Percentiles rank a stretch among this genome's conserved stretches.
phyloP scores from a whole-genome alignment of 2,113 vertebrate genomes.

The Pollimyrus isidori region DNA sequence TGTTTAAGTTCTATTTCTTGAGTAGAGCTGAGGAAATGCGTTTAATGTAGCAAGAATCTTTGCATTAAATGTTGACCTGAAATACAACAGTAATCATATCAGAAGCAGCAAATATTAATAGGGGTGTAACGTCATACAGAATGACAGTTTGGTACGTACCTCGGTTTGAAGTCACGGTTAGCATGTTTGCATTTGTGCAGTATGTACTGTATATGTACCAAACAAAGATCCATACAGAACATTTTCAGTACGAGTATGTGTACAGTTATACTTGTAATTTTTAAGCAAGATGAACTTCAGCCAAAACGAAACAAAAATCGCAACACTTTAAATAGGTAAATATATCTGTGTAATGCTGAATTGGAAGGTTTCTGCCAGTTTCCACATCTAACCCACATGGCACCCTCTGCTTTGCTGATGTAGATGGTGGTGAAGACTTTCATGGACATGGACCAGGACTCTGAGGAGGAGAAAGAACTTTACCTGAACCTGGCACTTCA shows the following conservation, averaged over 20 bases:
- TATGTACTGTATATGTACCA: too few species aligned
- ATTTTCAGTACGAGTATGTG: too few species aligned
- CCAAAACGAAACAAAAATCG: background rate
- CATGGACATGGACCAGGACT: slow-evolving; percentile 99
- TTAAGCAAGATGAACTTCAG: background rate
- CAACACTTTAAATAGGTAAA: background rate
- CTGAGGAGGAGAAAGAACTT: slow-evolving; percentile 96
- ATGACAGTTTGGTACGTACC: too few species aligned
- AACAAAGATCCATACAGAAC: too few species aligned
- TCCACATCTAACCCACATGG: background rate
- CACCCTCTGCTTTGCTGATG: background rate
- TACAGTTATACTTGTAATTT: background rate
- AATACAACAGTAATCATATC: background rate
- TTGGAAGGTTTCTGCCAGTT: background rate
- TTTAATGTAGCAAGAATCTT: background rate
- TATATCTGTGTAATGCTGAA: background rate
- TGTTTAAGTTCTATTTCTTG: background rate
- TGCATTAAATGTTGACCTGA: background rate
- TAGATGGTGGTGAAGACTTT: slow-evolving; percentile 99
- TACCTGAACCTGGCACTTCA: slow-evolving; percentile 94
- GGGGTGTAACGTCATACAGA: too few species aligned
- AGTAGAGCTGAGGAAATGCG: background rate
- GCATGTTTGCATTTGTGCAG: too few species aligned
- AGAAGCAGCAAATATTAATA: background rate
- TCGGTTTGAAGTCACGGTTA: too few species aligned